Conservation (phyloP, 2,113 vertebrate genomes). For the Jaculus jaculus region DNA sequence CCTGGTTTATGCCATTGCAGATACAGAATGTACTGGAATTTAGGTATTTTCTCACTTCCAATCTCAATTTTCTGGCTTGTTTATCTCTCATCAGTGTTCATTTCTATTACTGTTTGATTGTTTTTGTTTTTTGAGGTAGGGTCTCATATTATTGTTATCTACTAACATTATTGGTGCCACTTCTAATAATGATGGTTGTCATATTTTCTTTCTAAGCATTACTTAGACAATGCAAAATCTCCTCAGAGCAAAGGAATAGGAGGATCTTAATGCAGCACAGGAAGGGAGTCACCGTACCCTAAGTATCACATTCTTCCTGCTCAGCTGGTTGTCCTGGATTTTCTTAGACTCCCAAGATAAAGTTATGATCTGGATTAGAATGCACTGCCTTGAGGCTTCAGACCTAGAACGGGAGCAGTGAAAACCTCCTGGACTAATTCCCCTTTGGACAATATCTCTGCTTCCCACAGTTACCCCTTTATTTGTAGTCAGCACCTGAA, state of each 20-base stretch:
- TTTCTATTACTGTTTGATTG: not conserved
- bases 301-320: slow-evolving; percentile 52
- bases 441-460: not conserved
- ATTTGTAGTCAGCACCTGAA: slow-evolving; percentile 51
- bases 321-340: slow-evolving; percentile 69
- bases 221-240: slow-evolving; percentile 22
- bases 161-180: not conserved
- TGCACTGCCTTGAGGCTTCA: slow-evolving; percentile 45
- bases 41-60: not conserved
- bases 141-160: not conserved
- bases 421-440: slow-evolving; percentile 48
- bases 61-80: slow-evolving; percentile 31
- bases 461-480: slow-evolving; percentile 45
- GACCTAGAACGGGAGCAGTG: not conserved
- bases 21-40: not conserved
- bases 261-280: not conserved
- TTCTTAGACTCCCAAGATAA: slow-evolving; percentile 61
- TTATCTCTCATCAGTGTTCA: slow-evolving; percentile 23
- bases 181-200: slow-evolving; percentile 20
- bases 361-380: slow-evolving; percentile 68
- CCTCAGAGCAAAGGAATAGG: slow-evolving; percentile 31
- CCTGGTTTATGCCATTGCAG: slow-evolving; percentile 16
- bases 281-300: not conserved
- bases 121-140: too few relatives aligned
- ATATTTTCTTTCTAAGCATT: slow-evolving; percentile 37